Evolutionary conservation across 2,797 vertebrate species (phyloP).

Genomic region (Chrosomus eos): DNA sequence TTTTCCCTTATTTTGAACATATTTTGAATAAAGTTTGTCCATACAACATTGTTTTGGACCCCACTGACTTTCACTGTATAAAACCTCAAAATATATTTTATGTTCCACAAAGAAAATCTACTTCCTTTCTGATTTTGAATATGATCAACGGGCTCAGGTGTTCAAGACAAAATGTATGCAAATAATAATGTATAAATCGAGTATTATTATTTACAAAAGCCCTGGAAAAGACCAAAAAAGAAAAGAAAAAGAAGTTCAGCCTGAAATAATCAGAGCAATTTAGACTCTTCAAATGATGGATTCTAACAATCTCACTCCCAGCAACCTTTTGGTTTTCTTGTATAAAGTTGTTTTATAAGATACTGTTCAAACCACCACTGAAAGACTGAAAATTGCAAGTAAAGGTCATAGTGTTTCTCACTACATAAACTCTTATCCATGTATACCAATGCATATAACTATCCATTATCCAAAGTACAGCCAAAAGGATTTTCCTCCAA

Average conservation of each 20-base stretch:
- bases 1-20: not conserved
- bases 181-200: not conserved
- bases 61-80: not conserved
- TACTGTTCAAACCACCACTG: not conserved
- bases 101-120: not conserved
- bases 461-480: no score
- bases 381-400: not conserved
- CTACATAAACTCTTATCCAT: not conserved
- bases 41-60: not conserved
- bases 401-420: conserved; percentile 5
- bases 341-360: conserved; percentile 9
- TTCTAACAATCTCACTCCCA: not conserved
- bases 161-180: not conserved
- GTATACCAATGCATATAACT: no score
- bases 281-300: not conserved
- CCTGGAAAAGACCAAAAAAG: no score
- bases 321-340: not conserved
- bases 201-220: not conserved
- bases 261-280: not conserved
- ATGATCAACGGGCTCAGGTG: not conserved
- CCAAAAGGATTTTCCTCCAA: conserved; percentile 14
- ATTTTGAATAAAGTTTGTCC: not conserved
- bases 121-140: not conserved
- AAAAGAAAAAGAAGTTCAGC: not conserved
- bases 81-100: not conserved